Percentiles rank a stretch among this genome's conserved stretches.
Conservation (phyloP, 2,797 vertebrate species). For the Rachycentron canadum region DNA sequence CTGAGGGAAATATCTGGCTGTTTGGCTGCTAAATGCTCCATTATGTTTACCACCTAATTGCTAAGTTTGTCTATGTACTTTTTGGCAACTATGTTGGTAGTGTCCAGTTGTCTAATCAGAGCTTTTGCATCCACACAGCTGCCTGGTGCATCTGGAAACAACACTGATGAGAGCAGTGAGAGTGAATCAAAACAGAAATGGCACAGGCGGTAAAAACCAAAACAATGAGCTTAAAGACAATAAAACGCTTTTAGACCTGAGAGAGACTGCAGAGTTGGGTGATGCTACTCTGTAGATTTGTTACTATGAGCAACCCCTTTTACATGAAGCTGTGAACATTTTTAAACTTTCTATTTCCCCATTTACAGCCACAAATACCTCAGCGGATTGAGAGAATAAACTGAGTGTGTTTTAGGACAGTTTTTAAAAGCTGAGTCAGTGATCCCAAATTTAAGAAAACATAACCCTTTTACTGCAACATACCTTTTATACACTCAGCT, state of each 20-base stretch:
- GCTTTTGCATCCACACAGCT: not conserved
- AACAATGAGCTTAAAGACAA: not conserved
- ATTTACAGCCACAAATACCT: not conserved
- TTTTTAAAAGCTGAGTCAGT: not conserved
- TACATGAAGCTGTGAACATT: not conserved
- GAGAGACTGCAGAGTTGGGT: not conserved
- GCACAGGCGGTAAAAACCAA: not conserved
- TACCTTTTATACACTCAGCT: not conserved
- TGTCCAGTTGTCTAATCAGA: not conserved
- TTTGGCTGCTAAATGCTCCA: not conserved
- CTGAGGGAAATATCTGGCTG: not conserved
- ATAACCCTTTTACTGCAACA: not conserved
- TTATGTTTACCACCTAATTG: not conserved
- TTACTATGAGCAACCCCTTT: not conserved
- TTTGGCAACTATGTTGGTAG: not conserved
- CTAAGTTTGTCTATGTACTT: not conserved
- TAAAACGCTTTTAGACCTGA: not conserved
- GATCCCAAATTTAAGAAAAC: not conserved
- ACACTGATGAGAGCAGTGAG: not conserved
- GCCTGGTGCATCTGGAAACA: constrained; percentile 4
- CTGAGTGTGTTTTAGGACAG: not conserved
- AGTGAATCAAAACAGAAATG: not conserved
- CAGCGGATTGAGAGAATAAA: not conserved
- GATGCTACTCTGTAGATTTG: too few relatives aligned
- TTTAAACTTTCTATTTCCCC: not conserved